Base-by-base conservation (phyloP, 2,113 vertebrate genomes). In the Leucosticte australis region DNA sequence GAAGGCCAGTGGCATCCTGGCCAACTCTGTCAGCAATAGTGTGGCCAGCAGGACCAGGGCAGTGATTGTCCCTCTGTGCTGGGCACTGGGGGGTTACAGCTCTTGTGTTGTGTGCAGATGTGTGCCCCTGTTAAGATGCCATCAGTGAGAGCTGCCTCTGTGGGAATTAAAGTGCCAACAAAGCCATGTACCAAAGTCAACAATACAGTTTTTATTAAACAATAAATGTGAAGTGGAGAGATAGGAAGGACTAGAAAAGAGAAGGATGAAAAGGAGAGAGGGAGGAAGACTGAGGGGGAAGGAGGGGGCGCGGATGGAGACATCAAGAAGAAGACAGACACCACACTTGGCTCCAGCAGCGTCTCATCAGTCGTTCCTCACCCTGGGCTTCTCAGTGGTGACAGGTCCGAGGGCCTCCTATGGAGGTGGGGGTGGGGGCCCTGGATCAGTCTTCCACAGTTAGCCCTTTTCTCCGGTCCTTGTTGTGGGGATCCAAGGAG, bases 281-380 rank as follows among this genome's bases (percentile, higher is more conserved):
- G 10, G 6, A 3, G 15, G 13, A 70, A 28, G 13, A 52, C 30
- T 0, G 2, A 15, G 15, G 12, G 5, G 13, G 3, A 70, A 42
- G 24, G 15, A 28, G 23, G 5, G 2, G 5, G 7, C 0, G 1
- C 10, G 10, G 8, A 35, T 42, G 31, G 26, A 22, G 17, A 33
- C 4, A 27, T 55, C 17, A 27, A 27, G 14, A 50, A 50, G 49
- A 52, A 50, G 11, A 53, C 4, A 15, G 57, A 46, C 3, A 27
- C 2, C 33, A 22, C 0, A 0, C 18, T 15, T 56, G 18, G 15
- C 12, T 37, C n/a, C 17, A 18, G 15, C 1, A 1, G 7, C 1
- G 0, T 46, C 17, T n/a, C 0, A 0, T 27, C 0, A 0, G 7
- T 39, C 19, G 2, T 64, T 19, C 23, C 5, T 74, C 28, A 39